Evolutionary conservation across 2,113 vertebrate species (phyloP).

Genomic region (Ceuthmochares aereus): DNA sequence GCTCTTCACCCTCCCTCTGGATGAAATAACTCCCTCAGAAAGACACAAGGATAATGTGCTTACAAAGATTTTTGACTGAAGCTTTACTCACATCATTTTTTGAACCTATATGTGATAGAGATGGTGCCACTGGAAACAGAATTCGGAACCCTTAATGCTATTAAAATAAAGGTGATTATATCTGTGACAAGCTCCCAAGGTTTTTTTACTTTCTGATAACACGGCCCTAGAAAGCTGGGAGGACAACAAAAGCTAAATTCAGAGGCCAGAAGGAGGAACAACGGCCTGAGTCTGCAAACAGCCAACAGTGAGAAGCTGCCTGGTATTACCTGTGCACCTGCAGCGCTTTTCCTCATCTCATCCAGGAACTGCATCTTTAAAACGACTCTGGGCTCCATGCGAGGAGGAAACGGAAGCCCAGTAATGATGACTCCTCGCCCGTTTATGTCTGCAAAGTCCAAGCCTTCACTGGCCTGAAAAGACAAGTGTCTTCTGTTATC

Average conservation of each 20-base stretch:
- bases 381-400: conserved; percentile 87
- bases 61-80: not conserved
- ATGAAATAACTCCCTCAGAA: not conserved
- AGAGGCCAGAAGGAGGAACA: not conserved
- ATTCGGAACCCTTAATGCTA: not conserved
- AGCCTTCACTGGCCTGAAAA: conserved; percentile 91
- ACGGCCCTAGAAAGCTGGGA: fast-evolving
- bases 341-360: conserved; percentile 81
- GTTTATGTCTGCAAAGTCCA: conserved; percentile 91
- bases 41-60: not conserved
- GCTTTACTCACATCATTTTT: not conserved
- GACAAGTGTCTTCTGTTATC: not conserved
- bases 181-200: not conserved
- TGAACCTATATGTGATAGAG: not conserved
- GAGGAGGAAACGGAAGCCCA: conserved; percentile 92
- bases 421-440: conserved; percentile 93
- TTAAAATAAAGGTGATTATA: not conserved
- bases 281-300: fast-evolving
- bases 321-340: conserved; percentile 70
- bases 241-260: not conserved
- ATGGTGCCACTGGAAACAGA: fast-evolving
- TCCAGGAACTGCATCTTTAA: conserved; percentile 98
- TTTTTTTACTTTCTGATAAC: not conserved
- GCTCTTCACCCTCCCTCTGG: fast-evolving
- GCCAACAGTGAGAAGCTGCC: not conserved